A percentile compares a stretch with the other conserved stretches of the same genome.
Conservation (phyloP, 2,888 invertebrate genomes). For the Cephus rjabovi region DNA sequence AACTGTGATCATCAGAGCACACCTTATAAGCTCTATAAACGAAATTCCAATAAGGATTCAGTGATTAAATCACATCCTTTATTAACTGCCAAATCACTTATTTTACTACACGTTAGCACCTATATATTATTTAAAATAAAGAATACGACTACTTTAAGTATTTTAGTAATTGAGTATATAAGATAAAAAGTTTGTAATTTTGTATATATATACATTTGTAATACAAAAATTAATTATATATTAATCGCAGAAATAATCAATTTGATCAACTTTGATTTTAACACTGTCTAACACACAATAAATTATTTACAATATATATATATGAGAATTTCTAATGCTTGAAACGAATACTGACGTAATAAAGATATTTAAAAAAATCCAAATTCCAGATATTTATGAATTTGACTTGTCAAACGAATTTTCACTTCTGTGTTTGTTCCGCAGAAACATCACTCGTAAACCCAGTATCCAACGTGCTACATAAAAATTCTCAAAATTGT, state of each 20-base stretch:
- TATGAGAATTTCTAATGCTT: too few species aligned
- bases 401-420: not conserved
- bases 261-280: not conserved
- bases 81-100: not conserved
- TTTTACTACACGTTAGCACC: not conserved
- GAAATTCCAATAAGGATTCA: not conserved
- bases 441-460: not conserved
- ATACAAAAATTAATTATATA: not conserved
- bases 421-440: not conserved
- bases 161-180: not conserved
- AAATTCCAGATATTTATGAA: not conserved
- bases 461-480: not conserved
- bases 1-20: not conserved
- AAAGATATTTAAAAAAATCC: too few species aligned
- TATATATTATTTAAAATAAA: not conserved
- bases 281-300: not conserved
- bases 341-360: too few species aligned
- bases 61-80: not conserved
- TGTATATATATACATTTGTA: not conserved
- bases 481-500: not conserved
- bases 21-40: not conserved
- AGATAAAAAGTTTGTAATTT: not conserved
- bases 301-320: too few species aligned
- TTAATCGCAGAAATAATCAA: not conserved
- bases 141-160: not conserved